Percentiles rank a stretch among this genome's conserved stretches.
Evolutionary conservation across 2,888 invertebrate genomes (phyloP).

Genomic region (Caenorhabditis wallacei): DNA sequence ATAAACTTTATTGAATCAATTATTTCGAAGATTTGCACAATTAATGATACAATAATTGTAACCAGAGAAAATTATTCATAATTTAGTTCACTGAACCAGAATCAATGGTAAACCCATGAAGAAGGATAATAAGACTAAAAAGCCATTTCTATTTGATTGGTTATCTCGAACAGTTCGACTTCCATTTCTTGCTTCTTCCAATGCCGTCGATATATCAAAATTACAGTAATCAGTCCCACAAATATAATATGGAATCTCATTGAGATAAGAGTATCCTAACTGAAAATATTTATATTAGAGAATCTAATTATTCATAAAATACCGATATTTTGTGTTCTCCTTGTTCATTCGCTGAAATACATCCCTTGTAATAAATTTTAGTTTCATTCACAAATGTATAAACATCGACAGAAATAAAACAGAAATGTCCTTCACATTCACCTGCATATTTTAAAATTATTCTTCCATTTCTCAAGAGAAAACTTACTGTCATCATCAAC

Average conservation of each 20-base stretch:
- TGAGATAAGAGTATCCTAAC: constrained; percentile 31
- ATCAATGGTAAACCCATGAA: too few relatives aligned
- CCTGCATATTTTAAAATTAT: not conserved
- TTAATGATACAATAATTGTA: too few relatives aligned
- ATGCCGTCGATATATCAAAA: constrained; percentile 17
- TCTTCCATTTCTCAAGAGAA: not conserved
- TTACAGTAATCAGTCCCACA: constrained; percentile 46
- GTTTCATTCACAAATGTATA: not conserved
- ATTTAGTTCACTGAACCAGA: too few relatives aligned
- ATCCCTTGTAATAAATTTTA: constrained; percentile 28
- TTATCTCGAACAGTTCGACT: not conserved
- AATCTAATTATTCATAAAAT: not conserved
- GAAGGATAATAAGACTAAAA: not conserved
- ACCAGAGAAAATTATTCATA: too few relatives aligned
- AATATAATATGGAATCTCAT: constrained; percentile 27
- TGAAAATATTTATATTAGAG: not conserved
- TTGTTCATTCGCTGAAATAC: constrained; percentile 31
- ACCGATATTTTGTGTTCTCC: constrained; percentile 19
- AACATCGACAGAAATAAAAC: constrained; percentile 3
- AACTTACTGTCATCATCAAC: constrained; percentile 24
- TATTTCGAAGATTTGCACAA: not conserved
- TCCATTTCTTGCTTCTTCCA: constrained; percentile 14
- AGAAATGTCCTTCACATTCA: constrained; percentile 30
- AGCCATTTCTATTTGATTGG: not conserved
- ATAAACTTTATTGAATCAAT: not conserved